Evolutionary conservation across 2,113 vertebrate genomes (phyloP).

Genomic region (Alligator sinensis): DNA sequence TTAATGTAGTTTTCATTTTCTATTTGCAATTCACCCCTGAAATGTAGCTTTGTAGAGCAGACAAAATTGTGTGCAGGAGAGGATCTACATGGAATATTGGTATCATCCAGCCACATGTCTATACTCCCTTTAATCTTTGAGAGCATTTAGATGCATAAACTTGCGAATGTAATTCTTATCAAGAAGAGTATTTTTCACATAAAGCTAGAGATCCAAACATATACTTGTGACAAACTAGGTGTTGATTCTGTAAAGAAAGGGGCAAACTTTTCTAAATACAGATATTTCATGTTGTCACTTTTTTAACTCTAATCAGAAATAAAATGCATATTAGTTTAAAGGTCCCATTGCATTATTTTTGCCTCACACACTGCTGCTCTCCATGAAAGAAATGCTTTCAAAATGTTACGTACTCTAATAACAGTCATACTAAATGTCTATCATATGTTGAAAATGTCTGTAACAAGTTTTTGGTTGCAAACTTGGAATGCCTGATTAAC

Average conservation of each 20-base stretch:
- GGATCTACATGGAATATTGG: background rate
- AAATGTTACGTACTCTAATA: background rate
- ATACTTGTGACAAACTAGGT: background rate
- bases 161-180: background rate
- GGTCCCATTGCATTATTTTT: background rate
- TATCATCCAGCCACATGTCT: background rate
- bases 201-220: background rate
- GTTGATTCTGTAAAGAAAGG: background rate
- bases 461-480: background rate
- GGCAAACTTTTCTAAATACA: background rate
- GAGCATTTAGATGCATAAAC: background rate
- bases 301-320: background rate
- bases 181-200: background rate
- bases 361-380: background rate
- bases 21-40: background rate
- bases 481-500: background rate
- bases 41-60: background rate
- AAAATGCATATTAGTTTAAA: background rate
- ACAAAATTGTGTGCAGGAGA: background rate
- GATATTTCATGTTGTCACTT: background rate
- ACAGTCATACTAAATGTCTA: background rate
- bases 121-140: background rate
- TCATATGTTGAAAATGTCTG: background rate
- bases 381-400: background rate
- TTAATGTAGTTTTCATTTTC: background rate